Base-by-base conservation (phyloP, 1,140 invertebrate species). In the Archegozetes longisetosus region DNA sequence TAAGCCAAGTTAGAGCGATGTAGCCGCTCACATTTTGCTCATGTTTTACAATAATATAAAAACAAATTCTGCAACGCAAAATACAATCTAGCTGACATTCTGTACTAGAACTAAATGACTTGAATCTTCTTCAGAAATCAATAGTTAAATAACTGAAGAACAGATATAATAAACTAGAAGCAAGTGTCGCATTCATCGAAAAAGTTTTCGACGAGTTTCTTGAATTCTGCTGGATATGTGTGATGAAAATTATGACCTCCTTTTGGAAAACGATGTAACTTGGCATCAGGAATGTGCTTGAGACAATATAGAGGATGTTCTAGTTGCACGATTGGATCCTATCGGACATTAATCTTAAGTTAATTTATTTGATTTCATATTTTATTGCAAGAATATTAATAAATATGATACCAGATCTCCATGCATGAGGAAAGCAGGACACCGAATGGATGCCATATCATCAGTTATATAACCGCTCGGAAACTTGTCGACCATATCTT, bases 231-330 rank as follows among this genome's bases (percentile, higher is more conserved):
- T 0, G 82, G 75, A 70, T 85, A 88, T 60, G 76, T 76, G 49
- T 90, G 69, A 68, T 91, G 87, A 24, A 89, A 76, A 70, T 90
- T 88, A 66, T 91, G 88, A 66, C 85, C 86, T 14, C 85, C 87
- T n/a, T 88, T 80, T 20, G 83, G 81, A 66, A 85, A 84, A 26
- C 82, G 74, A 60, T 79, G 68, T 50, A 84, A 85, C 84, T 73
- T 78, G 12, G 80, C 78, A 62, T 77, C 72, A 62, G 71, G 71
- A 55, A 88, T 84, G 65, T 84, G 72, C 23, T 79, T 73, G 46
- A 78, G 73, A n/a, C 88, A 69, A 70, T 82, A 82, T 4, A 77
- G 72, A 0, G 83, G 77, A 75, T 92, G 88, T 58, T 82, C 78
- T 24, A 71, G 66, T 1, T 80, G 75, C n/a, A 91, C 80, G 70